Conservation (phyloP, 2,113 vertebrate genomes). For the Macquaria australasica region DNA sequence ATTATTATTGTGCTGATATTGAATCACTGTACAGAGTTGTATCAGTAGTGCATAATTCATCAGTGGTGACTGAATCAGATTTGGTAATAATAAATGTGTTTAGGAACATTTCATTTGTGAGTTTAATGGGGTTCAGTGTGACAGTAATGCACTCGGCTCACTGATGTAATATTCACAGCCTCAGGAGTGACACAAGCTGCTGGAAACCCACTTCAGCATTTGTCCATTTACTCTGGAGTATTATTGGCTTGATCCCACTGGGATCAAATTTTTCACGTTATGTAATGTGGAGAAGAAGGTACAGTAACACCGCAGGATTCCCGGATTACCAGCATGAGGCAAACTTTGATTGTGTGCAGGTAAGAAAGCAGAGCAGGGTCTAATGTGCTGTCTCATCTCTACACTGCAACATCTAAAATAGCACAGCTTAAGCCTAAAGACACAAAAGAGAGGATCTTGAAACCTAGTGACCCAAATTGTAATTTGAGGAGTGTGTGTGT, state of each 20-base stretch:
- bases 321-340: constrained; percentile 7
- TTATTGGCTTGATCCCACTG: background rate
- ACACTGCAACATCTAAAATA: background rate
- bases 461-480: constrained; percentile 13
- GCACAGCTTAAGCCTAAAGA: constrained; percentile 4
- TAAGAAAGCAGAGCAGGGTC: background rate
- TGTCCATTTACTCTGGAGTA: background rate
- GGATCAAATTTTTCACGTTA: constrained; percentile 20
- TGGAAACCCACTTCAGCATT: constrained; percentile 31
- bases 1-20: constrained; percentile 40
- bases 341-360: background rate
- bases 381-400: background rate
- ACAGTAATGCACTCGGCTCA: constrained; percentile 38
- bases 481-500: constrained; percentile 1
- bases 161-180: constrained; percentile 47
- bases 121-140: constrained; percentile 36
- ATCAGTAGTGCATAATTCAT: constrained; percentile 57
- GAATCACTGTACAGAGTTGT: constrained; percentile 58
- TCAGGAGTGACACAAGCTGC: constrained; percentile 41
- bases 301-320: background rate
- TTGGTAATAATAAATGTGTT: constrained; percentile 67
- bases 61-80: constrained; percentile 39
- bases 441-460: background rate
- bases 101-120: constrained; percentile 54
- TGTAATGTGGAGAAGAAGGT: constrained; percentile 6